These are phyloP conservation scores for Staurois parvus DNA, from an alignment of 2,797 vertebrate genomes.

Conservation along the genomic window DNA sequence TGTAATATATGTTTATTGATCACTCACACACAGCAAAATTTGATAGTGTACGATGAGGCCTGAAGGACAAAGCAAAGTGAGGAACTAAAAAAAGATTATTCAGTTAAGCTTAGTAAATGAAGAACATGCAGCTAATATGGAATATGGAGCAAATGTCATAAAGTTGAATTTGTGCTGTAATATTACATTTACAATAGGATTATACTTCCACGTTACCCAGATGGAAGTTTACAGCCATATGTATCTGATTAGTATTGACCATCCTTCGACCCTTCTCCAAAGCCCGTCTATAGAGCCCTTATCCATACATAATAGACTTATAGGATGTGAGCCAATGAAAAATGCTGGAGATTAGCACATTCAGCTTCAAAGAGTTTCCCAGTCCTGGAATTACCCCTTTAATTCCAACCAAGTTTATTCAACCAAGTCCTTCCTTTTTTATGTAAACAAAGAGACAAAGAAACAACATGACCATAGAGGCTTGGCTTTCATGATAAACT, in stretches of 20 bases:
- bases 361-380: constrained; percentile 4
- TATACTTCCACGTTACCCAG: constrained; percentile 5
- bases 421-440: not conserved
- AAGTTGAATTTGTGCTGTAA: not conserved
- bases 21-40: no score
- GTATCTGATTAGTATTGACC: constrained; percentile 10
- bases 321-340: constrained; percentile 1
- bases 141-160: not conserved
- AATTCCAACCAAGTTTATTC: not conserved
- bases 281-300: constrained; percentile 1
- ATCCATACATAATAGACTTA: constrained; percentile 26
- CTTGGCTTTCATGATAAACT: not conserved
- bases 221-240: not conserved
- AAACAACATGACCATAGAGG: not conserved
- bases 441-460: not conserved
- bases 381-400: constrained; percentile 5
- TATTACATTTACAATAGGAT: no score
- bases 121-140: not conserved
- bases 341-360: not conserved
- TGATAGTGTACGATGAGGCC: no score
- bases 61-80: no score
- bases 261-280: not conserved
- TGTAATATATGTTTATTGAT: no score
- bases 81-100: no score
- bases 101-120: no score